Base-by-base conservation (phyloP, 2,888 invertebrate genomes). In the Latrodectus hesperus region DNA sequence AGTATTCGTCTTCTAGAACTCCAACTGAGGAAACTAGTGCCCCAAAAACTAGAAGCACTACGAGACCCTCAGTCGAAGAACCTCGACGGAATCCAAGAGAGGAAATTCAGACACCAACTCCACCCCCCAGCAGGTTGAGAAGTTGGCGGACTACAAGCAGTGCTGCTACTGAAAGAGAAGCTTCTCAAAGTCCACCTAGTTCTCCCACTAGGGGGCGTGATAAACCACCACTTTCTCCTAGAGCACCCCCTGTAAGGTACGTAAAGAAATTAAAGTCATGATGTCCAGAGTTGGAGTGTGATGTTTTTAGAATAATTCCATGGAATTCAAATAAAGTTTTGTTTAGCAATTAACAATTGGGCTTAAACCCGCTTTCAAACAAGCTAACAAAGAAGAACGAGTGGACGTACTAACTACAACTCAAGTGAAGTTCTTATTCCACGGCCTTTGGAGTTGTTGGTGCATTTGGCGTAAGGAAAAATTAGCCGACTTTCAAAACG, bases 161-260 rank as follows among this genome's bases (percentile, higher is more conserved):
- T 64, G 78, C 87, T 60, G 77, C 74, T 6, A 78, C 88, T 1
- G 84, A 88, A 68, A 77, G 81, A 38, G 84, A 85, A 6, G 75
- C 75, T 6, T 81, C 81, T 3, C 38, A 71, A 0, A 88, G 84
- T 64, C 84, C 84, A 9, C 81, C 84, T 12, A 67, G 84, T 5
- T 85, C 88, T 1, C 84, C 88, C 17, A 88, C 84, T 1, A 77
- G 84, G 14, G 76, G 38, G 12, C 73, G 83, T 55, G 88, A 88
- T 12, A 88, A 88, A 14, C 88, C 88, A 49, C 88, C 88, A 17
- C 77, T 82, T 12, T 88, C 88, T 0, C 88, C 88, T 1, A 84
- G 88, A 22, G 68, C 82, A 26, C 64, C 81, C 0, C 87, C 87
- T 8, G 53, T 75, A 11, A 75, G 83, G 83, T 78, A 83, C 12